Evolutionary conservation across 30 jellyfish, hydroid and myxozoan species (phyloP), one percentile per base, ranked within the genome.

Genomic region (Hydra vulgaris): DNA sequence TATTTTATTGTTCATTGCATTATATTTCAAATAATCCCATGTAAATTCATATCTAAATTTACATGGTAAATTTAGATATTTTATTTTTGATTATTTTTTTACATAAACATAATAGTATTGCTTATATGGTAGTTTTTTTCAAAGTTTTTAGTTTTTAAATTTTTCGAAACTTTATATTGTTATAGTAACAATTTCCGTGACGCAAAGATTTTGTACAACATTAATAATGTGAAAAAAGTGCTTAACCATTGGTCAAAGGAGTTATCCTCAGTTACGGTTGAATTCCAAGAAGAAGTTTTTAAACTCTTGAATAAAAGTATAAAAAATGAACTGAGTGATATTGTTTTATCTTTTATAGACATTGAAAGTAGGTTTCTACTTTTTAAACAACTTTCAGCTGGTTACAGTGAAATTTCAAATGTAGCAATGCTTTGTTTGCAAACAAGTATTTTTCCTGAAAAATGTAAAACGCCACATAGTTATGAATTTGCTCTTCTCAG

Each of bases 381-480:
- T 18, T 90, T 90, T 68, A 17, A 75, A 17, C 89, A 81, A 27
- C 77, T 87, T 21, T 87, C 91, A 5, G 95, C 96, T 20, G 96
- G 91, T 18, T 91, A 85, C 67, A 86, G 98, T 52, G 98, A 91
- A 74, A 82, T 91, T 12, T 86, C 96, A 16, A 86, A 83, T 55
- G 72, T 91, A 18, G 98, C 98, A n/a, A 81, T 83, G 75, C 89
- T 91, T 26, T 91, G 98, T 40, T 81, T 86, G 23, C 96, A 87
- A 76, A 85, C 96, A 25, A 85, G 89, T 12, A 82, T 87, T 0
- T 90, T 82, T 71, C 98, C 98, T n/a, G 69, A 70, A 54, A 73
- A 90, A 17, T 91, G 98, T 77, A 24, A 81, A 17, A 80, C 53
- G 15, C 73, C 86, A 15, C 25, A 23, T 68, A 5, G 76, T 1